Base-by-base conservation (phyloP, 2,888 invertebrate species). In the Leucophora obtusa region DNA sequence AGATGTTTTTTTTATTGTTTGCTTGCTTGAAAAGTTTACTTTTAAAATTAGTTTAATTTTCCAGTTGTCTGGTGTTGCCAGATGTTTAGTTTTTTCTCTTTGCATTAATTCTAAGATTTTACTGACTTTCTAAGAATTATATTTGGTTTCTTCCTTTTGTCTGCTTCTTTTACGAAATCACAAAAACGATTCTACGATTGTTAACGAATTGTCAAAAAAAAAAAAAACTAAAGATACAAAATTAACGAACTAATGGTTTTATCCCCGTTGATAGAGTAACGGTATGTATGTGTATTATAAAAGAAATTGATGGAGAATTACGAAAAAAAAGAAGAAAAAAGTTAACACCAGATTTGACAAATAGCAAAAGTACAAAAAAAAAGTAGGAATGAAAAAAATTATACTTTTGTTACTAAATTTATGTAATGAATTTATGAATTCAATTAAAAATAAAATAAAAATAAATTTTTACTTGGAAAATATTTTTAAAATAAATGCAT, bases 61-160 rank as follows among this genome's bases (percentile, higher is more conserved):
- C 82, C 79, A 83, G 63, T 81, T 63, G n/a, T n/a, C 59, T 75
- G 75, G 77, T 70, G 86, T 83, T 84, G 79, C 83, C 85, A 82
- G 83, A 83, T 83, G 81, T 51, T 35, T 17, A 43, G 24, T 50
- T 28, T 21, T 21, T 54, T 21, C 33, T 53, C 53, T 10, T 38
- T 10, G 43, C 43, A n/a, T 47, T 47, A 14, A 47, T 14, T 47
- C 43, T n/a, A 47, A n/a, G 14, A 58, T n/a, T 33, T 53, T 63
- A 33, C 14, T 68, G 33, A 43, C 66, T 33, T 80, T 65, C 50
- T 59, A 65, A 73, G 72, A 80, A 60, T 51, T 73, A 66, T 50
- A 66, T 68, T 60, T 76, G 63, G 33, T 80, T 62, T 65, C 60
- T 69, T 75, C 65, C 35, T 69, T n/a, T 28, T 54, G 56, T 15